phyloP scores from a whole-genome alignment of 1,140 invertebrate genomes.

The Caerostris extrusa region DNA sequence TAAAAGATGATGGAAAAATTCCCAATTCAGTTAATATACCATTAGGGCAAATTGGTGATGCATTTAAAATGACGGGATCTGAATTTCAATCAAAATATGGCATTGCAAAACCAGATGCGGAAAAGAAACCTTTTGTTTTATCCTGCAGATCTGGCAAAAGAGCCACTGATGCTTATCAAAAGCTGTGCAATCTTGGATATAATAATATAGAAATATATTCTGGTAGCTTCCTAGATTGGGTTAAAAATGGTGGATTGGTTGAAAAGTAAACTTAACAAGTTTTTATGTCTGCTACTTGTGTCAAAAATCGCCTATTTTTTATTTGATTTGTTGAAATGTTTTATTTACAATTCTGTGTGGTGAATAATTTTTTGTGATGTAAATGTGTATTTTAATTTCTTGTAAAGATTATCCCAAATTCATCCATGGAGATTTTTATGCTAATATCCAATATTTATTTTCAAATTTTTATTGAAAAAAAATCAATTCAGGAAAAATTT shows the following conservation, averaged over 20 bases:
- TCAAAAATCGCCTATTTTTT: not conserved
- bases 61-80: slow-evolving; percentile 62
- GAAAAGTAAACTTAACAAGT: slow-evolving; percentile 20
- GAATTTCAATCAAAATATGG: slow-evolving; percentile 70
- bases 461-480: too few species aligned
- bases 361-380: not conserved
- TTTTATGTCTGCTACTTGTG: not conserved
- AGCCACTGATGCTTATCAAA: slow-evolving; percentile 54
- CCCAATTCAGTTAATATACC: slow-evolving; percentile 79
- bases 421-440: too few species aligned
- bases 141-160: slow-evolving; percentile 74
- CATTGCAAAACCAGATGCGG: slow-evolving; percentile 45
- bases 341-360: not conserved
- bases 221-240: slow-evolving; percentile 75
- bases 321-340: not conserved
- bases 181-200: slow-evolving; percentile 40
- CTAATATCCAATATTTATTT: too few species aligned
- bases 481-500: too few species aligned
- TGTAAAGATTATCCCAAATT: too few species aligned
- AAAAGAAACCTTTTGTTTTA: slow-evolving; percentile 45
- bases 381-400: too few species aligned
- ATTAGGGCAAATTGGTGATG: slow-evolving; percentile 69
- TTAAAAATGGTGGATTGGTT: slow-evolving; percentile 64
- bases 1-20: slow-evolving; percentile 78
- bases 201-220: slow-evolving; percentile 46